These are phyloP conservation scores for Pterocles orientalis DNA, from an alignment of 2,113 vertebrate genomes.

Conservation along the genomic window DNA sequence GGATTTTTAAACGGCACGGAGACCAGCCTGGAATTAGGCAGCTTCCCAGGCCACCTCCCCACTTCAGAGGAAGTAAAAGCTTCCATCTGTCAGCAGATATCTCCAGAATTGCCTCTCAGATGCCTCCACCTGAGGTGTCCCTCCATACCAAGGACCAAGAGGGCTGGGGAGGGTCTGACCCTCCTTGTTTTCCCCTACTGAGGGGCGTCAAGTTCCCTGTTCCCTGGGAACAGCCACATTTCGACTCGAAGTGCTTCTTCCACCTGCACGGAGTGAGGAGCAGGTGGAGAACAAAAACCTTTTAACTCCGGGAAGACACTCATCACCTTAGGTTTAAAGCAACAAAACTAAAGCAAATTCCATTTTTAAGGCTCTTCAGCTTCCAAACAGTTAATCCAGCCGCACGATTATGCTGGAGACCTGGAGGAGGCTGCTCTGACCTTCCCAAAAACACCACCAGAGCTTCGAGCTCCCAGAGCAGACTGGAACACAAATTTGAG, in stretches of 20 bases:
- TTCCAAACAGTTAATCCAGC: not conserved
- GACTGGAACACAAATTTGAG: not conserved
- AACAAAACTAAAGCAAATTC: not conserved
- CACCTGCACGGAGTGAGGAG: not conserved
- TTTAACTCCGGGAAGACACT: not conserved
- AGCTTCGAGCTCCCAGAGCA: not conserved
- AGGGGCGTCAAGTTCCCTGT: not conserved
- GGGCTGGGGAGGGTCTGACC: not conserved
- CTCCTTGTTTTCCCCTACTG: not conserved
- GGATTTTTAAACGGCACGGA: accelerated
- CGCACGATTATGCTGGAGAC: not conserved
- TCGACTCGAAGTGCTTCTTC: not conserved
- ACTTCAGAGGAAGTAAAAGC: not conserved
- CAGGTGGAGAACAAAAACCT: not conserved
- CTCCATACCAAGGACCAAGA: not conserved
- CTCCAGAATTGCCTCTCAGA: not conserved
- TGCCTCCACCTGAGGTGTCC: not conserved
- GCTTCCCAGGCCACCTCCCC: not conserved
- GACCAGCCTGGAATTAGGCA: not conserved
- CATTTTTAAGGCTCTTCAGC: not conserved
- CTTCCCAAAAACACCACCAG: not conserved
- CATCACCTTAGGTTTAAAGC: not conserved
- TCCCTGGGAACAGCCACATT: not conserved
- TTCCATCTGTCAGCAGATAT: not conserved
- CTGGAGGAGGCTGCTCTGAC: not conserved